phyloP scores from a whole-genome alignment of 30 jellyfish, hydroid and myxozoan genomes.

The Mastigias papua region DNA sequence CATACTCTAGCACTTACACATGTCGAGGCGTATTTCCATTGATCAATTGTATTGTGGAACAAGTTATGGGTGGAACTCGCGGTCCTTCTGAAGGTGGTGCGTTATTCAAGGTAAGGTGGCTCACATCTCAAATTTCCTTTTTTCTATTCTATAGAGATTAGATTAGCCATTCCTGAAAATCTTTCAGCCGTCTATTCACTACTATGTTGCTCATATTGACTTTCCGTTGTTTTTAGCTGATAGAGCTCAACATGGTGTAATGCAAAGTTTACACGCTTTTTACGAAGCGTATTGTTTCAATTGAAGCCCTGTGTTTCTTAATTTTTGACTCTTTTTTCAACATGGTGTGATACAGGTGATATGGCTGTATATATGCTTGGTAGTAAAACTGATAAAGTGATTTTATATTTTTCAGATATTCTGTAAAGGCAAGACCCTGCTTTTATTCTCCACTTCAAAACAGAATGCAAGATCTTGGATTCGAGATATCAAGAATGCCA shows the following conservation, averaged over 20 bases:
- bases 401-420: constrained; percentile 45
- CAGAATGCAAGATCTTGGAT: constrained; percentile 84
- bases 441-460: constrained; percentile 73
- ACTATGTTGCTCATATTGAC: too few species aligned
- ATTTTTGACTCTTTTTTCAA: too few species aligned
- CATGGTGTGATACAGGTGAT: too few species aligned
- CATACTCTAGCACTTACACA: constrained; percentile 52
- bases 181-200: too few species aligned
- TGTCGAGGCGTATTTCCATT: constrained; percentile 88
- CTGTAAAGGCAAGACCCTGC: constrained; percentile 84
- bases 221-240: too few species aligned
- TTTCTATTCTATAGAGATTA: not conserved
- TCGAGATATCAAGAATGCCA: constrained; percentile 83
- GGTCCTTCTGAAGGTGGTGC: constrained; percentile 79
- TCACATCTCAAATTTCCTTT: not conserved
- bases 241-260: too few species aligned
- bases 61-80: constrained; percentile 84
- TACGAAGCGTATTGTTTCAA: too few species aligned
- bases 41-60: constrained; percentile 86
- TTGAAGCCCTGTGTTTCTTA: too few species aligned
- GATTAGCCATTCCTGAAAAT: too few species aligned
- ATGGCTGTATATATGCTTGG: too few species aligned
- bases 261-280: too few species aligned
- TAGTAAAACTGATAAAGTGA: not conserved
- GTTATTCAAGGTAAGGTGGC: constrained; percentile 71